Evolutionary conservation across 2,888 invertebrate genomes (phyloP), one percentile per base, ranked within the genome.

Genomic region (Rotaria macrura): DNA sequence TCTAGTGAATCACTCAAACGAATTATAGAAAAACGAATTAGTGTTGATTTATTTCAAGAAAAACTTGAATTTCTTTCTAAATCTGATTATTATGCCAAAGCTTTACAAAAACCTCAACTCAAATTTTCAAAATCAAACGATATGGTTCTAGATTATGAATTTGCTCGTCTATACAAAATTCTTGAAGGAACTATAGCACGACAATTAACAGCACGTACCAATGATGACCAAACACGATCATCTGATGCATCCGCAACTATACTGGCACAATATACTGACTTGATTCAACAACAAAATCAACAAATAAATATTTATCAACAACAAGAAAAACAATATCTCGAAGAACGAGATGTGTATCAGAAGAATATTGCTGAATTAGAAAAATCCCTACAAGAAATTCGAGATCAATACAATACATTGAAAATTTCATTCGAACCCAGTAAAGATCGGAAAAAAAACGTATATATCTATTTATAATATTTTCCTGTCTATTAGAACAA

Each of bases 51-150:
- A 84, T 95, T 96, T 90, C 93, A 94, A 86, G 94, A 95, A 87
- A 95, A 95, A 89, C 92, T 99, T 86, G 93, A 94, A 85, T 95
- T 95, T 88, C 94, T 98, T 85, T 93, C 95, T 0, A 93, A 94
- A 85, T 95, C 95, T 89, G 98, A 98, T 91, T 93, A 94, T 74
- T 99, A 97, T 92, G 95, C 94, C 86, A 93, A 94, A 89, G 96
- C 97, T 29, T 94, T 95, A 38, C 97, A 98, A 90, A 95, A 95
- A 89, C 96, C 98, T 0, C 96, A 97, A 91, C 93, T 95, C 52
- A 93, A 94, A 83, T 94, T 94, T 23, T 94, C 94, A 90, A 92
- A 93, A 85, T 92, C 95, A 6, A 92, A 92, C 0, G 96, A 97
- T 87, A 92, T 97, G 34, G 92, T 97, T 85, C 93, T 99, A 74